Evolutionary conservation across 2,113 vertebrate genomes (phyloP), one percentile per base, ranked within the genome.

Genomic region (Noturus placidus): DNA sequence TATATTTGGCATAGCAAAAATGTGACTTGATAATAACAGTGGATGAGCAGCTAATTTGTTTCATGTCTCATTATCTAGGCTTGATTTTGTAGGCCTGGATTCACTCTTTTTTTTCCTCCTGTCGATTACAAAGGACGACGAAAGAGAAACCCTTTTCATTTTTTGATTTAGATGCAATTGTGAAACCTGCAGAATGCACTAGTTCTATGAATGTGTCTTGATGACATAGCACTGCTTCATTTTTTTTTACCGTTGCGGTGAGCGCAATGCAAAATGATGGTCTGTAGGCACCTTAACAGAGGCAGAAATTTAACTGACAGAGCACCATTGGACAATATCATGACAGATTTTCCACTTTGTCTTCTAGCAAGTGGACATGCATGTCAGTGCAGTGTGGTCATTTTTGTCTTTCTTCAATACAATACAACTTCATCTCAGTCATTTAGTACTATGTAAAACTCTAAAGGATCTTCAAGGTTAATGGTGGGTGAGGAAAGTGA

Each of bases 391-490:
- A 54, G 9, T 3, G 30, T 84, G 9, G 22, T 50, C 22, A 30
- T 50, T 70, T 70, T 20, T 33, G 25, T 85, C 54, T 54, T 85
- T 69, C 30, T 72, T 84, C 50, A 70, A 27, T 54, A 35, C 14
- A 30, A 52, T 14, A 63, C 20, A 10, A 33, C n/a, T 30, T 57
- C 57, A 84, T 57, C 33, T 59, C 30, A 42, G 54, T 42, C 52
- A 22, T 27, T 57, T 85, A 20, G 19, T 25, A 2, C 30, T 74
- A 27, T 56, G 13, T 84, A 38, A 77, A 86, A 78, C 22, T 78
- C 25, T 1, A 78, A 74, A 77, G 8, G 15, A 86, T 65, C 56
- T 79, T 78, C 57, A 78, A 86, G 72, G 74, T 46, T 77, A 61
- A 61, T n/a, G 35, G 13, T 38, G 33, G 52, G 30, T 3, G 19